phyloP scores from a whole-genome alignment of 2,113 vertebrate species.

The Nettapus auritus region DNA sequence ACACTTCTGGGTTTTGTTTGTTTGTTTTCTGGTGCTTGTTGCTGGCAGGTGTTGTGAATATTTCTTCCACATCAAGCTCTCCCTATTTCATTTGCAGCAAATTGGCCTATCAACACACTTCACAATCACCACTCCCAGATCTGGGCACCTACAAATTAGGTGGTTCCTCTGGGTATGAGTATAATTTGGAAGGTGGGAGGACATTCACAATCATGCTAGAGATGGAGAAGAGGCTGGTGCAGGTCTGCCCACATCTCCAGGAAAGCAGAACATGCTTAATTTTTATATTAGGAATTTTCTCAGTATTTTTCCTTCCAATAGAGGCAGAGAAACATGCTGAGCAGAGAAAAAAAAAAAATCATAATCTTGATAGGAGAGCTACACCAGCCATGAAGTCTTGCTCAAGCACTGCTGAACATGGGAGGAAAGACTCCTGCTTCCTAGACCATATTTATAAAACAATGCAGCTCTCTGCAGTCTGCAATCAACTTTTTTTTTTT shows the following conservation, averaged over 20 bases:
- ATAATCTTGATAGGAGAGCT: not conserved
- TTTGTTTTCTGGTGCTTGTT: not conserved
- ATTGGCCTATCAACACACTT: not conserved
- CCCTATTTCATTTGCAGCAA: not conserved
- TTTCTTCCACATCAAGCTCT: not conserved
- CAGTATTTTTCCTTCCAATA: not conserved
- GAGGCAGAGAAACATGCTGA: not conserved
- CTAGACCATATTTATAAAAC: not conserved
- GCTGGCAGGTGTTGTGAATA: not conserved
- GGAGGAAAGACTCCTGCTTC: not conserved
- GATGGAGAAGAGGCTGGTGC: not conserved
- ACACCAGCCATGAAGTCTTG: not conserved
- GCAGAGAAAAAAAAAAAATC: not conserved
- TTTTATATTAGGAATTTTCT: not conserved
- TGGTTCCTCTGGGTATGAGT: not conserved
- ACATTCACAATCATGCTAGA: not conserved
- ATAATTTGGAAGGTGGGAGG: not conserved
- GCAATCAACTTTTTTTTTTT: not conserved
- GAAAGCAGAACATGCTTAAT: not conserved
- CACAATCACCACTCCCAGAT: not conserved
- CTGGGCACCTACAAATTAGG: rapidly evolving
- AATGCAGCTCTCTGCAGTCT: not conserved
- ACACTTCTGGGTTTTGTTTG: not conserved
- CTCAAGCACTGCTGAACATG: not conserved
- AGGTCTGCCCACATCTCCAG: not conserved